These are phyloP conservation scores for Dolichopus griseipennis DNA, from an alignment of 2,888 invertebrate species.

Conservation along the genomic window DNA sequence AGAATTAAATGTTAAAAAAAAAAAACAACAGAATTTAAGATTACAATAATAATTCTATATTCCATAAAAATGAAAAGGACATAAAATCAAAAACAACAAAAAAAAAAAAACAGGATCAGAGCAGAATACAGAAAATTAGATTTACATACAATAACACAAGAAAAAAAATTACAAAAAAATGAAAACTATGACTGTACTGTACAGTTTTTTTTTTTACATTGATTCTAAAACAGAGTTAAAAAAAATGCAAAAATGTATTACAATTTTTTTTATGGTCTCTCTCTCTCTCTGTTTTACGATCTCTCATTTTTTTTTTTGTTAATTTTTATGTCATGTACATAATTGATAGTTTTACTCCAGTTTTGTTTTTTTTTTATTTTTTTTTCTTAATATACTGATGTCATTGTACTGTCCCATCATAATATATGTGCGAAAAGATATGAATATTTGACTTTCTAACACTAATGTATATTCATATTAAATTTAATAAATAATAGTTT, in stretches of 20 bases:
- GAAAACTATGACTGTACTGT: background rate
- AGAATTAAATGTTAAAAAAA: too few relatives aligned
- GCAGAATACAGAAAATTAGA: background rate
- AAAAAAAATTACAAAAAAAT: background rate
- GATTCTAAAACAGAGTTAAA: background rate
- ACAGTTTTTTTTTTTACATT: too few relatives aligned
- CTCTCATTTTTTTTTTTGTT: background rate
- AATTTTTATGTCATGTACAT: background rate
- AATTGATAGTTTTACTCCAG: too few relatives aligned
- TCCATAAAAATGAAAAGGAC: too few relatives aligned
- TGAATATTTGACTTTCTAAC: too few relatives aligned
- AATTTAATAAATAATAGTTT: too few relatives aligned
- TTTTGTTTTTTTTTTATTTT: background rate
- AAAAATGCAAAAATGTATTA: background rate
- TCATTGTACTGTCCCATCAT: background rate
- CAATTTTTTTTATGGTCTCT: background rate
- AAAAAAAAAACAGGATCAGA: too few relatives aligned
- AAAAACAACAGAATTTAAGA: too few relatives aligned
- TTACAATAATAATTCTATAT: too few relatives aligned
- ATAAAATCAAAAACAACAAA: too few relatives aligned
- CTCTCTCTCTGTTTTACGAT: background rate
- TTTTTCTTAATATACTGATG: background rate
- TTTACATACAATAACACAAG: background rate
- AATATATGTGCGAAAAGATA: too few relatives aligned
- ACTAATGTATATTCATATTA: too few relatives aligned